Conservation (phyloP, 2,888 invertebrate genomes). For the Yponomeuta evonymella region DNA sequence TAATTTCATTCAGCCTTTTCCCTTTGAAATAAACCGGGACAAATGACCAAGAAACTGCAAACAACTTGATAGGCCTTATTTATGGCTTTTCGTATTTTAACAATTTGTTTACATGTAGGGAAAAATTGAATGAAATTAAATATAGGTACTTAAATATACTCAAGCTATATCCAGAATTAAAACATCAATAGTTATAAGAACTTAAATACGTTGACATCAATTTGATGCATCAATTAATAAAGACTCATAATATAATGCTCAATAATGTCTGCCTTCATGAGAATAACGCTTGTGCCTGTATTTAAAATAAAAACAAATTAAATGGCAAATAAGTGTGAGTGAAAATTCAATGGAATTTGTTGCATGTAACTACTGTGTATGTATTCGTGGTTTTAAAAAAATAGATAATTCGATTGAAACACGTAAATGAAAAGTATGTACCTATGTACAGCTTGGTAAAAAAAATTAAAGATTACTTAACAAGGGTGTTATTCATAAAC, state of each 20-base stretch:
- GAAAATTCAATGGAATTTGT: slow-evolving; percentile 5
- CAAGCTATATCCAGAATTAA: not conserved
- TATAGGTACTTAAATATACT: not conserved
- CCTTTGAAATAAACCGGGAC: no score
- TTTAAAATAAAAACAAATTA: slow-evolving; percentile 23
- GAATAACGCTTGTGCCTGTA: slow-evolving; percentile 65
- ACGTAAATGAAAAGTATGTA: not conserved
- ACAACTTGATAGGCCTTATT: no score
- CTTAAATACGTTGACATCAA: not conserved
- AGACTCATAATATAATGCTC: slow-evolving; percentile 34
- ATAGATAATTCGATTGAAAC: not conserved
- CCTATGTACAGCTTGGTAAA: no score
- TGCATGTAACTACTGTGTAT: slow-evolving; percentile 2
- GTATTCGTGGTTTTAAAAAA: not conserved
- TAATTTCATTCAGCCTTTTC: no score
- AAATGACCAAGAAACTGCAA: no score
- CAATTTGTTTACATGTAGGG: no score
- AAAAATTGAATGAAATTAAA: no score
- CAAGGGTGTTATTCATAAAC: no score
- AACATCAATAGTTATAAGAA: slow-evolving; percentile 17
- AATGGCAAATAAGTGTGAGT: slow-evolving; percentile 11
- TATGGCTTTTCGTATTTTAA: no score
- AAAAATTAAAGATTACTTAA: no score
- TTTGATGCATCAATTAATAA: not conserved
- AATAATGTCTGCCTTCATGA: slow-evolving; percentile 45